Conservation (phyloP, 2,113 vertebrate genomes). For the Pipa parva region DNA sequence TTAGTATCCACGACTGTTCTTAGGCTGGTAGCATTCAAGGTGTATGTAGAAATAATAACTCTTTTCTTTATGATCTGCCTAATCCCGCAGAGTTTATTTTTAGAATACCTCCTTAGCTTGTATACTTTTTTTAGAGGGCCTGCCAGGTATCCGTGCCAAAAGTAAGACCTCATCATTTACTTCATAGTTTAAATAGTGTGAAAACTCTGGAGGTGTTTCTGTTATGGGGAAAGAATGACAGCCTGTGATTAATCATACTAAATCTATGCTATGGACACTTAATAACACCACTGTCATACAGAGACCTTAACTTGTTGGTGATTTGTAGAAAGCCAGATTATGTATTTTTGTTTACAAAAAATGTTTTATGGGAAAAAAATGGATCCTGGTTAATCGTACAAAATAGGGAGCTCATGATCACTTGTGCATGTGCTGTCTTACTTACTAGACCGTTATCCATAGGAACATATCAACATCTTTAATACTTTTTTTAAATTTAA, state of each 20-base stretch:
- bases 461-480: neutral
- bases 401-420: neutral
- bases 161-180: conserved; percentile 43
- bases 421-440: neutral
- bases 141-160: conserved; percentile 33
- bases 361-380: neutral
- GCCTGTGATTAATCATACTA: conserved; percentile 33
- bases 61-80: conserved; percentile 31
- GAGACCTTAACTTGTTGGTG: conserved; percentile 19
- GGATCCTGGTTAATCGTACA: neutral
- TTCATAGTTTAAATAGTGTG: conserved; percentile 11
- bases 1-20: neutral
- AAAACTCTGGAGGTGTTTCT: conserved; percentile 32
- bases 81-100: conserved; percentile 40
- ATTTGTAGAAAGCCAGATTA: conserved; percentile 11
- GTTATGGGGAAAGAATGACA: conserved; percentile 27
- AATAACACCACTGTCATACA: conserved; percentile 24
- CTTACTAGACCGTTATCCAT: neutral
- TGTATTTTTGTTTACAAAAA: conserved; percentile 6
- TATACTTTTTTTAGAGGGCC: conserved; percentile 10
- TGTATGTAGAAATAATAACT: conserved; percentile 21
- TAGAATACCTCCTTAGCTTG: conserved; percentile 33
- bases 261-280: conserved; percentile 26
- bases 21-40: conserved; percentile 21
- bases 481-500: no score